A percentile compares a stretch with the other conserved stretches of the same genome.
phyloP scores from a whole-genome alignment of 2,797 vertebrate species.

The Enteromius thamalakanensis region DNA sequence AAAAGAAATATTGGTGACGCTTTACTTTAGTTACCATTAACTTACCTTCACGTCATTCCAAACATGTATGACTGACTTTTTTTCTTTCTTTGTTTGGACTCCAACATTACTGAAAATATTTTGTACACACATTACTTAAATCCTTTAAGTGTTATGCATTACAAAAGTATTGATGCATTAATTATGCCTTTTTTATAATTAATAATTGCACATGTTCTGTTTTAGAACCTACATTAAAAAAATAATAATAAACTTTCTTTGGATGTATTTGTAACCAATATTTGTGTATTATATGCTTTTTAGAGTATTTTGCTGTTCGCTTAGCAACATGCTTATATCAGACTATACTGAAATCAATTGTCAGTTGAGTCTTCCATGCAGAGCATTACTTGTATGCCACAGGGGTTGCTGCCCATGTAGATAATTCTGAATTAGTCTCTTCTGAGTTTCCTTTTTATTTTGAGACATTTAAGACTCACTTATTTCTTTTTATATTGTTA shows the following conservation, averaged over 20 bases:
- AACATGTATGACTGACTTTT: too few relatives aligned
- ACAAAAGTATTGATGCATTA: too few relatives aligned
- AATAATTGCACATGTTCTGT: not conserved
- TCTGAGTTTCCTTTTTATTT: not conserved
- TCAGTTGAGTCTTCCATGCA: not conserved
- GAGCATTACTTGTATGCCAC: not conserved
- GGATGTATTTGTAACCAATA: not conserved
- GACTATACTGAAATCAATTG: not conserved
- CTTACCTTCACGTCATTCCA: too few relatives aligned
- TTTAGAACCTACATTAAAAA: not conserved
- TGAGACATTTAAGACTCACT: not conserved
- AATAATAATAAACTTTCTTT: not conserved
- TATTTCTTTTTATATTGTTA: not conserved
- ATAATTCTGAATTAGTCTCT: not conserved
- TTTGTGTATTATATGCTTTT: not conserved
- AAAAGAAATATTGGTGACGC: not conserved
- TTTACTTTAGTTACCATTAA: not conserved
- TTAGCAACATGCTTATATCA: not conserved
- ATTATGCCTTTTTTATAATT: too few relatives aligned
- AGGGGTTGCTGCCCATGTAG: not conserved
- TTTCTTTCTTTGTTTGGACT: too few relatives aligned
- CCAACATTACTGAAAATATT: too few relatives aligned
- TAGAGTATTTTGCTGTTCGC: not conserved
- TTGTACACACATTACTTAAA: too few relatives aligned
- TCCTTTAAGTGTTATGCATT: too few relatives aligned